Conservation (phyloP, 2,888 invertebrate species). For the Ichneumoninae sp. region DNA sequence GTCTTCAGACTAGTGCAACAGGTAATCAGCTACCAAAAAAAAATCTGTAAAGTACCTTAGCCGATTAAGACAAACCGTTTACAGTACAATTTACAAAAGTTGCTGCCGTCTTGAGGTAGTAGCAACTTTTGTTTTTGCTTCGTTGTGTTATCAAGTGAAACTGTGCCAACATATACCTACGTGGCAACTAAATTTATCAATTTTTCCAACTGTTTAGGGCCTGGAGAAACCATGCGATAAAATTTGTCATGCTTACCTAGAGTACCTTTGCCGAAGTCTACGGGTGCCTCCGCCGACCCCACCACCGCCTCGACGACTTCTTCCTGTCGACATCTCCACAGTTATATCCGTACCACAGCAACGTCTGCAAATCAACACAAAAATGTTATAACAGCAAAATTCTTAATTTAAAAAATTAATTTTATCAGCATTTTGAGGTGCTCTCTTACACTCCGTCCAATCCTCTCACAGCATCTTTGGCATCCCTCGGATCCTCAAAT, state of each 20-base stretch:
- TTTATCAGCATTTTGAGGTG: neutral
- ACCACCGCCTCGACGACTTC: slow-evolving; percentile 90
- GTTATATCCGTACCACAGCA: slow-evolving; percentile 95
- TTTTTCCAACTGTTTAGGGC: slow-evolving; percentile 73
- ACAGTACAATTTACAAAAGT: neutral
- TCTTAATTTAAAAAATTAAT: neutral
- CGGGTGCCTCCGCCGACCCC: slow-evolving; percentile 70
- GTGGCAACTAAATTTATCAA: slow-evolving; percentile 72
- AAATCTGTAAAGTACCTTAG: neutral
- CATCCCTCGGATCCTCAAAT: slow-evolving; percentile 95
- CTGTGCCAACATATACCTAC: slow-evolving; percentile 77
- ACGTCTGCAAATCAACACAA: slow-evolving; percentile 86
- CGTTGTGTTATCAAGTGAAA: slow-evolving; percentile 67
- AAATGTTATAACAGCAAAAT: slow-evolving; percentile 13
- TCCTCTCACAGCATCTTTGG: slow-evolving; percentile 93
- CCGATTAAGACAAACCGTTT: neutral
- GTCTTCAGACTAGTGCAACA: neutral
- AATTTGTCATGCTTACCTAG: slow-evolving; percentile 75
- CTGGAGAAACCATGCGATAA: slow-evolving; percentile 65
- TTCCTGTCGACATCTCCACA: slow-evolving; percentile 96
- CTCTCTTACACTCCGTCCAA: slow-evolving; percentile 92
- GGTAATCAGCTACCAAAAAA: neutral
- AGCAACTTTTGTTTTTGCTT: slow-evolving; percentile 26
- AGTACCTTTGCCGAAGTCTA: slow-evolving; percentile 79
- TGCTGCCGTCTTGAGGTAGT: neutral